Conservation (phyloP, 2,797 vertebrate species). For the Cryptoblepharus egeriae region DNA sequence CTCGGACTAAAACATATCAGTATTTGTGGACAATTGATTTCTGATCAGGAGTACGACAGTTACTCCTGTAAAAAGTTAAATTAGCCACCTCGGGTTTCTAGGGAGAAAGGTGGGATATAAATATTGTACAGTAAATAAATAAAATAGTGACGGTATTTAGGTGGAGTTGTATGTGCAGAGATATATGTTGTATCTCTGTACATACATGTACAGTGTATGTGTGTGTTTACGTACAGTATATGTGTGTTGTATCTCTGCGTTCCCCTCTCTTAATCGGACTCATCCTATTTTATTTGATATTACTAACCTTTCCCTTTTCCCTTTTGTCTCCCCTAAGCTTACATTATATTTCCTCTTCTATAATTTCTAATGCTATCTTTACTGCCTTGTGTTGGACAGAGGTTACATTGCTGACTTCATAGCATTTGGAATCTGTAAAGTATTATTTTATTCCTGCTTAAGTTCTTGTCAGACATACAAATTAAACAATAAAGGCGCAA, state of each 20-base stretch:
- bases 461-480: no score
- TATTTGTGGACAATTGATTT: conserved; percentile 16
- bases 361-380: background rate
- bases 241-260: background rate
- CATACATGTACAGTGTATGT: no score
- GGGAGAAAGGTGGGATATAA: no score
- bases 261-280: no score
- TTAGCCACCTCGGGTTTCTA: no score
- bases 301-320: no score
- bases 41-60: background rate
- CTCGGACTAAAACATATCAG: background rate
- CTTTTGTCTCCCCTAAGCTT: background rate
- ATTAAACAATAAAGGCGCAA: no score
- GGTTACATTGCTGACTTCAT: background rate
- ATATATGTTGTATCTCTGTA: background rate
- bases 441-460: no score
- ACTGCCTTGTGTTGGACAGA: background rate
- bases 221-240: no score
- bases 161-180: background rate
- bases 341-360: background rate
- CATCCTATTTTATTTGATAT: no score
- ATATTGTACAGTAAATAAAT: no score
- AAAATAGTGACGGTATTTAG: background rate
- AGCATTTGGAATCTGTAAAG: background rate
- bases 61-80: no score